Conservation (phyloP, 2,888 invertebrate species). For the Pterostichus madidus region DNA sequence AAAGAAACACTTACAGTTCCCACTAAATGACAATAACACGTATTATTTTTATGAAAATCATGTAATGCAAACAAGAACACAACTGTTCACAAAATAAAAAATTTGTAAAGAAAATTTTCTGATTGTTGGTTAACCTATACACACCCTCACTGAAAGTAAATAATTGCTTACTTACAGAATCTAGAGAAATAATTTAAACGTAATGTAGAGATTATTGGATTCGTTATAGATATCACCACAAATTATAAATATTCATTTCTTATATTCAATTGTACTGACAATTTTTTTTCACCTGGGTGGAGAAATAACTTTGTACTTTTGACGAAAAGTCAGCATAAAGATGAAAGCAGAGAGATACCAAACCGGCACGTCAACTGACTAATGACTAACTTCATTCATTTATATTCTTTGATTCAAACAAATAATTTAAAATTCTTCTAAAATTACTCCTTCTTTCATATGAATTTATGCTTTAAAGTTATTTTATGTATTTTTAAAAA, state of each 20-base stretch:
- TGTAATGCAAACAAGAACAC: neutral
- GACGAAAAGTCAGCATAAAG: conserved; percentile 42
- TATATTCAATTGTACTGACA: conserved; percentile 47
- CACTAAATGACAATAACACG: too few relatives aligned
- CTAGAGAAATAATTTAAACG: conserved; percentile 17
- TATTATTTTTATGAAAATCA: neutral
- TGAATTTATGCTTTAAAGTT: too few relatives aligned
- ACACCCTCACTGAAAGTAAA: conserved; percentile 56
- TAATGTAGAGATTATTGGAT: conserved; percentile 21
- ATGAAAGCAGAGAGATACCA: conserved; percentile 24
- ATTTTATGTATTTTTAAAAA: too few relatives aligned
- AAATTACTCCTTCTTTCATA: too few relatives aligned
- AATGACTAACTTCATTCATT: conserved; percentile 10
- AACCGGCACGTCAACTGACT: conserved; percentile 13
- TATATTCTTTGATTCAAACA: too few relatives aligned
- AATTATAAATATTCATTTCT: conserved; percentile 61
- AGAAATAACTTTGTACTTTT: conserved; percentile 62
- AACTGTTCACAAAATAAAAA: conserved; percentile 14
- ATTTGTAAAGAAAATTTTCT: conserved; percentile 42
- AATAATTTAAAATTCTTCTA: too few relatives aligned
- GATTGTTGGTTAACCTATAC: conserved; percentile 53
- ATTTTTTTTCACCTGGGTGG: conserved; percentile 49
- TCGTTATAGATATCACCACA: conserved; percentile 43
- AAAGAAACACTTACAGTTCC: neutral
- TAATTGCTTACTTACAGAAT: conserved; percentile 43